Evolutionary conservation across 1,140 invertebrate genomes (phyloP).

Genomic region (Pseudomyrmex gracilis): DNA sequence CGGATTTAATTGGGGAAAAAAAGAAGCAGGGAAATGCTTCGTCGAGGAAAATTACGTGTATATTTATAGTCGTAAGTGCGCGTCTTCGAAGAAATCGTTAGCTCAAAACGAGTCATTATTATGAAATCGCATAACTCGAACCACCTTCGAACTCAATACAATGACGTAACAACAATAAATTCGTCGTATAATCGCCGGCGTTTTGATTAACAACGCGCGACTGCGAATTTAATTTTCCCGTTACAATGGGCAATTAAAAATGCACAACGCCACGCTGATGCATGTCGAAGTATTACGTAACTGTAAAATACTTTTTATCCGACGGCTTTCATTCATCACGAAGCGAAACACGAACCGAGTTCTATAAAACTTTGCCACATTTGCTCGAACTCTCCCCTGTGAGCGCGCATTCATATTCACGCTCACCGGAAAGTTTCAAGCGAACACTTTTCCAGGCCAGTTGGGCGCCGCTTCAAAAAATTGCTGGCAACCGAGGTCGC

Average conservation of each 20-base stretch:
- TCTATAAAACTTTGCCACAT: slow-evolving; percentile 22
- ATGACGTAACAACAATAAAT: neutral
- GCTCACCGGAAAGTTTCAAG: slow-evolving; percentile 18
- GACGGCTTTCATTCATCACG: neutral
- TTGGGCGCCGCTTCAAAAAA: slow-evolving; percentile 23
- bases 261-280: neutral
- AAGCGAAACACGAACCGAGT: neutral
- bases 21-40: slow-evolving; percentile 35
- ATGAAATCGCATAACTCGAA: slow-evolving; percentile 11
- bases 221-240: slow-evolving; percentile 9
- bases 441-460: neutral
- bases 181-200: neutral
- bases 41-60: slow-evolving; percentile 49
- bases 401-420: slow-evolving; percentile 17
- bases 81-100: neutral
- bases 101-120: slow-evolving; percentile 40
- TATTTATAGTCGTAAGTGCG: slow-evolving; percentile 49
- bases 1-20: slow-evolving; percentile 69
- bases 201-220: slow-evolving; percentile 13
- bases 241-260: neutral
- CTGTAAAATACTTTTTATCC: neutral
- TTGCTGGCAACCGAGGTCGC: slow-evolving; percentile 8
- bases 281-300: neutral
- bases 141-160: slow-evolving; percentile 11
- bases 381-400: neutral